Evolutionary conservation across 2,888 invertebrate species (phyloP).

Genomic region (Diplazon laetatorius): DNA sequence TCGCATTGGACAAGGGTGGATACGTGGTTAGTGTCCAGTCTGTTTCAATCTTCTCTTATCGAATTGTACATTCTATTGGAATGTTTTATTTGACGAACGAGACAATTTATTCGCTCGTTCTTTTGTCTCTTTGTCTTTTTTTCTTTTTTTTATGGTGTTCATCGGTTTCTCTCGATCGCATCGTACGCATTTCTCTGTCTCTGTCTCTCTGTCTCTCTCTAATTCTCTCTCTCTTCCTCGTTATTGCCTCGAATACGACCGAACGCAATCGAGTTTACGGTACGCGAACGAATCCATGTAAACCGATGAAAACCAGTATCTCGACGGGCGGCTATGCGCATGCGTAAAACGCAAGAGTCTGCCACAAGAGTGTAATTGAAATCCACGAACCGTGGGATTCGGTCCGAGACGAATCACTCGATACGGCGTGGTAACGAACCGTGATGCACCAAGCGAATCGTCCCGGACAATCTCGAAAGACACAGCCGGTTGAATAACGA

Average conservation of each 20-base stretch:
- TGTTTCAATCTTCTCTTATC: background rate
- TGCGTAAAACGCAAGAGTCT: background rate
- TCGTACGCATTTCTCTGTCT: slow-evolving; percentile 7
- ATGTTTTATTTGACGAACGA: slow-evolving; percentile 43
- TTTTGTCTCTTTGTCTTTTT: slow-evolving; percentile 1
- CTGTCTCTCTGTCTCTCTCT: background rate
- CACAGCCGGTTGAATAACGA: slow-evolving; percentile 35
- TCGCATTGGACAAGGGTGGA: no score
- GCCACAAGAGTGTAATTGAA: slow-evolving; percentile 37
- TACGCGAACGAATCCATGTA: slow-evolving; percentile 27
- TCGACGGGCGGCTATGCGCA: slow-evolving; percentile 41
- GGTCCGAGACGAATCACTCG: slow-evolving; percentile 55
- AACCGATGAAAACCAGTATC: slow-evolving; percentile 43
- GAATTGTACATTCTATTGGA: slow-evolving; percentile 47
- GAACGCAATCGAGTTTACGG: slow-evolving; percentile 35
- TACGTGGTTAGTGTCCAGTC: no score
- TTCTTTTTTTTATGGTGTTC: slow-evolving; percentile 28
- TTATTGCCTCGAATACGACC: background rate
- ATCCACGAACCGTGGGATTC: slow-evolving; percentile 48
- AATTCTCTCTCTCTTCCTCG: background rate
- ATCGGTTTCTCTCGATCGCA: no score
- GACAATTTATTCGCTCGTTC: slow-evolving; percentile 28
- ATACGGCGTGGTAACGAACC: slow-evolving; percentile 54
- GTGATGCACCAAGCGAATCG: slow-evolving; percentile 34
- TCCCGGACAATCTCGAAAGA: slow-evolving; percentile 41